These are phyloP conservation scores for Cremastinae sp. DNA, from an alignment of 2,888 invertebrate genomes.

Conservation along the genomic window DNA sequence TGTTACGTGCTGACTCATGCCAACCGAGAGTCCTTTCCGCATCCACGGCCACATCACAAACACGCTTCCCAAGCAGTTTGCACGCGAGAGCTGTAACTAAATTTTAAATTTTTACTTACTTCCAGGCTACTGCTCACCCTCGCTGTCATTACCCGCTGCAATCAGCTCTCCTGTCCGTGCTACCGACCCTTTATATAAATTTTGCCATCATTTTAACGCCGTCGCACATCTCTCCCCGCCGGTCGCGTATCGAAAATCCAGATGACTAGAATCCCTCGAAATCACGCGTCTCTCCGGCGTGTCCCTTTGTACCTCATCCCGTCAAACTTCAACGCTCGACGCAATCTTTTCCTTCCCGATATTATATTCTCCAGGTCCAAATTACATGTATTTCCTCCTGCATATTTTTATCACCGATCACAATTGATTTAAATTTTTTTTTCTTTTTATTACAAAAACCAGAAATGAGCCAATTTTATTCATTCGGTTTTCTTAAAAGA, in stretches of 20 bases:
- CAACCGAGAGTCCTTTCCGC: conserved; percentile 62
- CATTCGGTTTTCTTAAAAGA: too few species aligned
- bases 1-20: conserved; percentile 74
- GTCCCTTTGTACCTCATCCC: too few species aligned
- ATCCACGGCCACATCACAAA: conserved; percentile 74
- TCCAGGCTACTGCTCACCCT: conserved; percentile 80
- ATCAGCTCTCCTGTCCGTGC: conserved; percentile 73
- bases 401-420: too few species aligned
- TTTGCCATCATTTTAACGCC: conserved; percentile 57
- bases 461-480: too few species aligned
- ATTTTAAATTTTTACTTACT: conserved; percentile 81
- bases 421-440: too few species aligned
- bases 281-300: too few species aligned
- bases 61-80: conserved; percentile 65
- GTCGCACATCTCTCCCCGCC: conserved; percentile 41
- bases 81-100: conserved; percentile 79
- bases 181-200: conserved; percentile 63
- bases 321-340: too few species aligned
- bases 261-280: conserved; percentile 57
- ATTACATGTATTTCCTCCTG: too few species aligned
- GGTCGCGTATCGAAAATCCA: conserved; percentile 54
- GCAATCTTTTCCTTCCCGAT: too few species aligned
- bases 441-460: too few species aligned
- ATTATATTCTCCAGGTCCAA: too few species aligned
- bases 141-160: conserved; percentile 79